A percentile compares a stretch with the other conserved stretches of the same genome.
Evolutionary conservation across 2,888 invertebrate species (phyloP).

Genomic region (Thumatha senex): DNA sequence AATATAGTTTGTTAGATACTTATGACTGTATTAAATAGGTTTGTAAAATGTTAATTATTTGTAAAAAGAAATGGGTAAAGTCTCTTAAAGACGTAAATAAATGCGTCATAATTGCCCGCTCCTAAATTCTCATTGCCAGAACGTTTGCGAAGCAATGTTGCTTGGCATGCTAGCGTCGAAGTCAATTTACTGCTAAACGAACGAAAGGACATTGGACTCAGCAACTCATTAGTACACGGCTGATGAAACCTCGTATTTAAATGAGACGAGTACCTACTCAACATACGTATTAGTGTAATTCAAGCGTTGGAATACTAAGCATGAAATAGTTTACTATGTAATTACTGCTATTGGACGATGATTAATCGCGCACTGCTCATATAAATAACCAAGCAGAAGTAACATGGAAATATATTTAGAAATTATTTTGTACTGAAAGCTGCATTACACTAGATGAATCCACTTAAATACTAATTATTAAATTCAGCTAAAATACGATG

Average conservation of each 20-base stretch:
- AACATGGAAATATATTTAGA: too few species aligned
- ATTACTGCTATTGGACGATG: not conserved
- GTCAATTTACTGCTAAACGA: conserved; percentile 25
- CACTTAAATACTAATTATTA: too few species aligned
- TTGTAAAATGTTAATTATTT: too few species aligned
- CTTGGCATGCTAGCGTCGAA: conserved; percentile 17
- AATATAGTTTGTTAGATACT: too few species aligned
- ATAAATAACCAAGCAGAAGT: not conserved
- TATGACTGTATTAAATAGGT: too few species aligned
- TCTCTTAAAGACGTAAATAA: conserved; percentile 1
- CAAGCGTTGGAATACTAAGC: not conserved
- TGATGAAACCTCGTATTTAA: conserved; percentile 12
- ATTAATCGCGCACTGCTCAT: too few species aligned
- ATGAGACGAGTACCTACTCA: conserved; percentile 5
- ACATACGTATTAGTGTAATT: not conserved
- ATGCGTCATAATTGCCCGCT: not conserved
- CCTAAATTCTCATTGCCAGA: conserved; percentile 4
- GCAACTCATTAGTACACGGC: conserved; percentile 31
- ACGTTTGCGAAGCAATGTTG: not conserved
- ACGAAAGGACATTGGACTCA: conserved; percentile 28
- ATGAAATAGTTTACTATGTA: not conserved
- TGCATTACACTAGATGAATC: too few species aligned
- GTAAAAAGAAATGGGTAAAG: too few species aligned
- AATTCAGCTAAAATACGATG: too few species aligned
- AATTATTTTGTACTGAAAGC: too few species aligned